Conservation (phyloP, 2,113 vertebrate genomes). For the Cynocephalus volans region DNA sequence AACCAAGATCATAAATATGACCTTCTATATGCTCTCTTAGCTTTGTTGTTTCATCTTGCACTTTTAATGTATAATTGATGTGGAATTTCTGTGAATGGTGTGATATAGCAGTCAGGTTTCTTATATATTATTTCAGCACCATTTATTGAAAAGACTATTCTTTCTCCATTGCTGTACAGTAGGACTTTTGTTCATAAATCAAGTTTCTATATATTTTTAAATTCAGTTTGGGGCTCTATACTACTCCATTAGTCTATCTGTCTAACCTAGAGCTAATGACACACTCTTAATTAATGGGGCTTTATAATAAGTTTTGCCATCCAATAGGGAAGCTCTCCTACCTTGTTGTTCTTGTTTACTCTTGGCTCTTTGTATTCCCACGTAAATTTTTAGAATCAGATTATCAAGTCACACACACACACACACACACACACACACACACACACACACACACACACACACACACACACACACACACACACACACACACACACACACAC, state of each 20-base stretch:
- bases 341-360: not conserved
- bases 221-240: not conserved
- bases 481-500: no score
- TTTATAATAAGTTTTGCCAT: conserved; percentile 6
- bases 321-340: not conserved
- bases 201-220: conserved; percentile 9
- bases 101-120: not conserved
- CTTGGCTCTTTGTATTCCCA: not conserved
- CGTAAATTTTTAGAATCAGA: conserved; percentile 26
- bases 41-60: conserved; percentile 28
- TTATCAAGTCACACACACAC: not conserved
- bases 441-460: no score
- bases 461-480: not conserved
- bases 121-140: not conserved
- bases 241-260: not conserved
- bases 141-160: not conserved
- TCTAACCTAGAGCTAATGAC: not conserved
- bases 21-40: not conserved
- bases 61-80: not conserved
- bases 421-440: not conserved
- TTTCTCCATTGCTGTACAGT: not conserved
- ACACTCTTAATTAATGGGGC: not conserved
- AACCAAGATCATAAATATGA: not conserved
- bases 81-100: conserved; percentile 17
- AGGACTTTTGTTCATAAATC: not conserved